Evolutionary conservation across 2,888 invertebrate genomes (phyloP), one percentile per base, ranked within the genome.

Genomic region (Drosophila prostipennis): DNA sequence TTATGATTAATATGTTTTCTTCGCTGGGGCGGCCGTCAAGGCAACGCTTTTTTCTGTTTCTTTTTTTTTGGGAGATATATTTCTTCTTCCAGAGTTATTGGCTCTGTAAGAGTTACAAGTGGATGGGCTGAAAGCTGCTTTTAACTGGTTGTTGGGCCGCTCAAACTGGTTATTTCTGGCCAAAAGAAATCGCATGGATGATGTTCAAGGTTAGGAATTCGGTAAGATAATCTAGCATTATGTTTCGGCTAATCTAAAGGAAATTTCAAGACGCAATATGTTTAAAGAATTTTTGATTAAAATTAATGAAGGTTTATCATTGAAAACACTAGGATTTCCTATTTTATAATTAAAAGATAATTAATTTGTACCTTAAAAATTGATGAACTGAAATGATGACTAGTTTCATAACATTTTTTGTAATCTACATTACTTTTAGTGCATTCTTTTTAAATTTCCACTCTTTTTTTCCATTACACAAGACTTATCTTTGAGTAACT

Each of bases 1-100:
- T 71, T 61, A 76, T 43, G 63, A 71, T 71, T 51, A 61, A 55
- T 61, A 55, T 69, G 65, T 67, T 65, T 65, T 67, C 54, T 46
- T 40, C 37, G 19, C 13, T 16, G 64, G 16, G 61, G 42, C 61
- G 43, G 37, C 63, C n/a, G 43, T 49, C 71, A 61, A 70, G 65
- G 65, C 53, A 53, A 45, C 23, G 26, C 0, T 39, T n/a, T 37
- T 60, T 42, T 45, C 16, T n/a, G n/a, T n/a, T n/a, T n/a, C n/a
- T n/a, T n/a, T 2, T 39, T 16, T 45, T 60, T 42, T 45, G 23
- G 42, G 43, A 16, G 16, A 34, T 29, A 46, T 26, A n/a, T 34
- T 32, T 34, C 16, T 34, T 45, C 16, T 23, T n/a, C 39, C n/a
- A 13, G 11, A 39, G 29, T 13, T 26, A 14, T 36, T 6, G n/a